Evolutionary conservation across 2,113 vertebrate species (phyloP), one percentile per base, ranked within the genome.

Genomic region (Pachyramphus minor): DNA sequence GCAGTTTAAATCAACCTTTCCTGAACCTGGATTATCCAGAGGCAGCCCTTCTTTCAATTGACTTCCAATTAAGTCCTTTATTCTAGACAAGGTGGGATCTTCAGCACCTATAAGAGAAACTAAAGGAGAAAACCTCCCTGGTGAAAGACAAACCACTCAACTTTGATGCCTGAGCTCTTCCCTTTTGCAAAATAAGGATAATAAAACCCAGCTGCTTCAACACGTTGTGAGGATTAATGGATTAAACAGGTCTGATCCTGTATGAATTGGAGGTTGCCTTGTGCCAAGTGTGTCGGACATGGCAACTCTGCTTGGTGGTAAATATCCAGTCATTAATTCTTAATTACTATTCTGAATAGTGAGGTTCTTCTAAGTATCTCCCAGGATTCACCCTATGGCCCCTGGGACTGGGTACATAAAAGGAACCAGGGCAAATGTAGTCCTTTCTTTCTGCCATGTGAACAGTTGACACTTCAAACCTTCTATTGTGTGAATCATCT

Each of bases 171-270:
- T 83, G 66, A 95, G 67, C 27, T 82, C 49, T 91, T 94, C 37
- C 20, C 35, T 78, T 88, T 63, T 86, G 37, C 58, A 89, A 66
- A 95, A 91, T 20, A 76, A 82, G 25, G 71, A 66, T 80, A 68
- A 42, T 76, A 79, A 83, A 91, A 47, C 27, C 41, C 5, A 11
- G 4, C 55, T 91, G 94, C 89, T 93, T 91, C 81, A 91, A 87
- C 91, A 66, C 10, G 87, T 86, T 86, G 30, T 79, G 67, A 62
- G 39, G 81, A 95, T 94, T 93, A 94, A 73, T 87, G 84, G 89
- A 94, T 95, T 96, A 87, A 95, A 84, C 96, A 96, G 62, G 94
- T 87, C 87, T 74, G 71, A 94, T 94, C 95, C 59, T 96, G 94
- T 71, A 83, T 31, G 87, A 82, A 80, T 59, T 79, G 74, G 79